Evolutionary conservation across 2,113 vertebrate genomes (phyloP).

Genomic region (Hippoglossus stenolepis): DNA sequence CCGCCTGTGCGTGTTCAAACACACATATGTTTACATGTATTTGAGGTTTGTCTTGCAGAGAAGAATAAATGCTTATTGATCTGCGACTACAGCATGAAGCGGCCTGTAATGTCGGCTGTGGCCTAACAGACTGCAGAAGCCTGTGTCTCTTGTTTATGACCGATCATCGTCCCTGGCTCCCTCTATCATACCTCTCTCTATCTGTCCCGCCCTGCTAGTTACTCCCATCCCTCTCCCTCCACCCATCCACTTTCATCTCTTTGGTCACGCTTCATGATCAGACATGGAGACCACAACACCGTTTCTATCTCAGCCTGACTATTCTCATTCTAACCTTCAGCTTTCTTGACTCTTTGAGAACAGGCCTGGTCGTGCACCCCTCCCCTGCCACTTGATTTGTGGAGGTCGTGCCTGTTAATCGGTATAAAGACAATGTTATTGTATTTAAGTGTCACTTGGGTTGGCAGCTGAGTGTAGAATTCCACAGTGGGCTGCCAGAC

Average conservation of each 20-base stretch:
- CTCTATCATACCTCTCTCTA: constrained; percentile 29
- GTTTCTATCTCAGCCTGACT: constrained; percentile 2
- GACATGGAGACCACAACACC: constrained; percentile 31
- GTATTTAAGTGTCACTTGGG: background rate
- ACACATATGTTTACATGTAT: constrained; percentile 3
- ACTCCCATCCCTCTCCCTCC: constrained; percentile 2
- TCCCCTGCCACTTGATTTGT: background rate
- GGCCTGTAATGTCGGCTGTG: constrained; percentile 18
- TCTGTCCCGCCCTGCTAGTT: constrained; percentile 2
- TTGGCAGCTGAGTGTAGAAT: background rate
- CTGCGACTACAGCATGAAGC: constrained; percentile 19
- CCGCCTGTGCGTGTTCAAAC: background rate
- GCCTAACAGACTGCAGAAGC: constrained; percentile 41
- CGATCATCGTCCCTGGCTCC: constrained; percentile 42
- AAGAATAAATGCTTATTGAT: constrained; percentile 62
- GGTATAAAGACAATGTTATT: background rate
- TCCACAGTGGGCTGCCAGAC: background rate
- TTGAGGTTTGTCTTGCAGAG: constrained; percentile 24
- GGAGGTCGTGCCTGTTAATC: background rate
- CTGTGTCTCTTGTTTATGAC: constrained; percentile 58
- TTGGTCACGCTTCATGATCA: constrained; percentile 19
- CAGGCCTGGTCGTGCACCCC: background rate
- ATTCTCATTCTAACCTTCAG: background rate
- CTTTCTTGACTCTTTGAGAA: constrained; percentile 1
- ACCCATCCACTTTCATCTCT: constrained; percentile 13